These are phyloP conservation scores for Daphoenositta chrysoptera DNA, from an alignment of 2,113 vertebrate species.

Conservation along the genomic window DNA sequence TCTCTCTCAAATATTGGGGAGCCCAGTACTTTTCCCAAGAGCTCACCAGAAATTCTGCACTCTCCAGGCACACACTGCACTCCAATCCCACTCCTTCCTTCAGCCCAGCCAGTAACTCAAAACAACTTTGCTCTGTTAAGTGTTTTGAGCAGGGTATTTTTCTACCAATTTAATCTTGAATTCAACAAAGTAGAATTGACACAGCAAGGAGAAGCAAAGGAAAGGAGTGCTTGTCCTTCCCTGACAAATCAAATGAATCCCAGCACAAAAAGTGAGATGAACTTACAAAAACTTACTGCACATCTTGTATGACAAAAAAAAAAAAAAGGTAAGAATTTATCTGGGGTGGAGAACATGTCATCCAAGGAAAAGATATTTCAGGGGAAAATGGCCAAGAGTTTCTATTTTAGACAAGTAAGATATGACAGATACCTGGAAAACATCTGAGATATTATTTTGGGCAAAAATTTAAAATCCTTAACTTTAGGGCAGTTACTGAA, in stretches of 20 bases:
- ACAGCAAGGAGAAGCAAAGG: conserved; percentile 42
- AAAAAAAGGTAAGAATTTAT: not conserved
- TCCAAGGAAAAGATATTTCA: not conserved
- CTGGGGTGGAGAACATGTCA: not conserved
- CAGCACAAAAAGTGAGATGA: not conserved
- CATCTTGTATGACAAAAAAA: not conserved
- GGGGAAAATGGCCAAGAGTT: not conserved
- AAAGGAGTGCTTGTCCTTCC: not conserved
- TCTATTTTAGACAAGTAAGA: not conserved
- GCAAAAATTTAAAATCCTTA: not conserved
- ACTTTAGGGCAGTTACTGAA: not conserved
- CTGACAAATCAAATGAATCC: not conserved
- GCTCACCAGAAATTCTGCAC: not conserved
- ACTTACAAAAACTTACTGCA: not conserved
- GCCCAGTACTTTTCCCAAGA: not conserved
- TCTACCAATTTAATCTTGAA: not conserved
- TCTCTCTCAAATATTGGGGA: not conserved
- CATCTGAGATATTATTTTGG: not conserved
- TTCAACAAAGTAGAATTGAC: not conserved
- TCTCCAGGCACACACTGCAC: not conserved
- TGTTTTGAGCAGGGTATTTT: not conserved
- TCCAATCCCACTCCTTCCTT: not conserved
- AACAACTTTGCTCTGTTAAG: not conserved
- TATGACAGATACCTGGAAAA: not conserved
- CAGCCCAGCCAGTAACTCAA: not conserved